Percentiles rank a stretch among this genome's conserved stretches.
phyloP scores from a whole-genome alignment of 2,797 vertebrate genomes.

The Sebastes diaconus region DNA sequence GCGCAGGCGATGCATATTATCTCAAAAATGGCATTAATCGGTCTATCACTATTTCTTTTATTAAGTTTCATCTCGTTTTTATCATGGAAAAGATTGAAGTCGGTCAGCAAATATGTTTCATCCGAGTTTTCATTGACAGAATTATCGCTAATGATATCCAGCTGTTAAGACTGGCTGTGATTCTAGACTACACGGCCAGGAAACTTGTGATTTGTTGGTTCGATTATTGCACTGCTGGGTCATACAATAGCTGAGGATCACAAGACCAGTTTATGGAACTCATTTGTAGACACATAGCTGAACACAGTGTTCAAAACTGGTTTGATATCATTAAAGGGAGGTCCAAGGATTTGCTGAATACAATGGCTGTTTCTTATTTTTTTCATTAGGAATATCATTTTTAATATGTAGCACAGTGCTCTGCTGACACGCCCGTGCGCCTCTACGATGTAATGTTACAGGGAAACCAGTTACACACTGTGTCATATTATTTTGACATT shows the following conservation, averaged over 20 bases:
- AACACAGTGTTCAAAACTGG: neutral
- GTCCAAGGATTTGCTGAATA: neutral
- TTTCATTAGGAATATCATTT: neutral
- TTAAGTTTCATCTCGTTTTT: neutral
- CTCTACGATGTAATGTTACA: neutral
- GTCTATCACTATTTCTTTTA: neutral
- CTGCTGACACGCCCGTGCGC: neutral
- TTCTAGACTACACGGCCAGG: too few species aligned
- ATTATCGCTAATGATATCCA: neutral
- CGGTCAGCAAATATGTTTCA: neutral
- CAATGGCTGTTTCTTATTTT: neutral
- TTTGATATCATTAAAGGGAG: neutral
- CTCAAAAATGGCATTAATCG: neutral
- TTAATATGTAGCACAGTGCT: neutral
- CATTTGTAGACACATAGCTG: neutral
- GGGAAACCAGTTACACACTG: neutral
- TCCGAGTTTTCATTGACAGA: neutral
- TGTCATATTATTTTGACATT: conserved; percentile 19
- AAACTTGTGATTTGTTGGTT: neutral
- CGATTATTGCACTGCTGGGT: neutral
- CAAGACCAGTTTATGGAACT: neutral
- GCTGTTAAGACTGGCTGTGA: neutral
- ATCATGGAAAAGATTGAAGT: neutral
- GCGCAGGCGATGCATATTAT: neutral
- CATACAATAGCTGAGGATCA: neutral